A percentile compares a stretch with the other conserved stretches of the same genome.
Evolutionary conservation across 2,113 vertebrate species (phyloP).

Genomic region (Gracilinanus agilis): DNA sequence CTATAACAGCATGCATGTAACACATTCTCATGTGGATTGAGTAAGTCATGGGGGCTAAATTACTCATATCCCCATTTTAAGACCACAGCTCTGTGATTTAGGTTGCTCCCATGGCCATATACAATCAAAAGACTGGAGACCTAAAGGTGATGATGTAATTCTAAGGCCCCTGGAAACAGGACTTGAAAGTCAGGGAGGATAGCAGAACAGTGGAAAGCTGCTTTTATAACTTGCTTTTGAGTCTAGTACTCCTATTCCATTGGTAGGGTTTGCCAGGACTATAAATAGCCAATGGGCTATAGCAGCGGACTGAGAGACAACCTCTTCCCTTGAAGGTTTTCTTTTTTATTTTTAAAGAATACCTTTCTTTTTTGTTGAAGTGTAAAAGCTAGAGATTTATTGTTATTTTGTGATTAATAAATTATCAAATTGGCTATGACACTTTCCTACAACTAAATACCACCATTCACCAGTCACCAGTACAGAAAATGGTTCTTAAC

Average conservation of each 20-base stretch:
- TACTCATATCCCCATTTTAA: neutral
- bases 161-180: neutral
- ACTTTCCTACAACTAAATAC: constrained; percentile 70
- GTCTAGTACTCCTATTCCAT: neutral
- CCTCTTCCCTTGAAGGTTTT: neutral
- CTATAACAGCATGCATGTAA: too few relatives aligned
- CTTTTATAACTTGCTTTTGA: neutral
- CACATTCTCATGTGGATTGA: neutral
- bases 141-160: neutral
- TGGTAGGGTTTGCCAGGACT: neutral
- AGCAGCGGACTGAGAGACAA: neutral
- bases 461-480: constrained; percentile 60
- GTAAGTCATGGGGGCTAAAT: neutral
- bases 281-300: neutral
- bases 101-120: neutral
- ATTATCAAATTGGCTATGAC: constrained; percentile 75
- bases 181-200: neutral
- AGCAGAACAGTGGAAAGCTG: neutral
- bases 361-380: too few relatives aligned
- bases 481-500: constrained; percentile 73
- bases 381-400: constrained; percentile 82
- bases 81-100: neutral
- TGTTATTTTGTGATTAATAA: constrained; percentile 82
- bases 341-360: too few relatives aligned
- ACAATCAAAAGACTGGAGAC: neutral